Evolutionary conservation across 2,113 vertebrate genomes (phyloP).

Genomic region (Misgurnus mizolepis): DNA sequence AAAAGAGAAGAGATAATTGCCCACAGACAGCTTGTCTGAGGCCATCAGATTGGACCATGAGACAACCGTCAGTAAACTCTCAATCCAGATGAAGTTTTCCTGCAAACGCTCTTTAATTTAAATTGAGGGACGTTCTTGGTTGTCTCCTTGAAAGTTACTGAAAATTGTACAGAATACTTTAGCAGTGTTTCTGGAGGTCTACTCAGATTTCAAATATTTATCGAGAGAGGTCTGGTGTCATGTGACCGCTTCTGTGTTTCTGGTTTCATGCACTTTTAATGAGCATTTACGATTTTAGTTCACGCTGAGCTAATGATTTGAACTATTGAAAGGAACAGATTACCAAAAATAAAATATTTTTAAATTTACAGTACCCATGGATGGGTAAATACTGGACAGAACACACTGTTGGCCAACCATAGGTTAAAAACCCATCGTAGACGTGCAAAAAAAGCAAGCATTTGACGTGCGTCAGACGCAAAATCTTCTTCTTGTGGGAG

Average conservation of each 20-base stretch:
- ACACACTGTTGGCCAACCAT: too few species aligned
- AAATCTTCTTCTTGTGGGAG: too few species aligned
- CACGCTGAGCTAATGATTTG: neutral
- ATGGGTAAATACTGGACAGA: too few species aligned
- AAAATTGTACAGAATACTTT: neutral
- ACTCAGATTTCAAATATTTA: neutral
- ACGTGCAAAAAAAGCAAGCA: too few species aligned
- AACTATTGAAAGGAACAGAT: neutral
- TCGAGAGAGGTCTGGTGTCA: neutral
- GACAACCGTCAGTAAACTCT: neutral
- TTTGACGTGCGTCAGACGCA: too few species aligned
- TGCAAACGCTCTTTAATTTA: neutral
- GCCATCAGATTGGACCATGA: neutral
- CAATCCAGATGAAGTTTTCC: neutral
- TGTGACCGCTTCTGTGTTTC: neutral
- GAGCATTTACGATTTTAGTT: constrained; percentile 6
- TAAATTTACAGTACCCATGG: too few species aligned
- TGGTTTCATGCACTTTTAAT: constrained; percentile 7
- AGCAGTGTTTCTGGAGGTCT: neutral
- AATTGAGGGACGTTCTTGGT: neutral
- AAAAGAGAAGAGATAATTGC: constrained; percentile 46
- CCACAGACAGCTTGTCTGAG: neutral
- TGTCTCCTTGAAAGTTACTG: neutral
- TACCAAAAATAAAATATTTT: too few species aligned
- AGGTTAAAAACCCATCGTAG: too few species aligned